Evolutionary conservation across 2,797 vertebrate genomes (phyloP).

Genomic region (Gymnothorax reevesii): DNA sequence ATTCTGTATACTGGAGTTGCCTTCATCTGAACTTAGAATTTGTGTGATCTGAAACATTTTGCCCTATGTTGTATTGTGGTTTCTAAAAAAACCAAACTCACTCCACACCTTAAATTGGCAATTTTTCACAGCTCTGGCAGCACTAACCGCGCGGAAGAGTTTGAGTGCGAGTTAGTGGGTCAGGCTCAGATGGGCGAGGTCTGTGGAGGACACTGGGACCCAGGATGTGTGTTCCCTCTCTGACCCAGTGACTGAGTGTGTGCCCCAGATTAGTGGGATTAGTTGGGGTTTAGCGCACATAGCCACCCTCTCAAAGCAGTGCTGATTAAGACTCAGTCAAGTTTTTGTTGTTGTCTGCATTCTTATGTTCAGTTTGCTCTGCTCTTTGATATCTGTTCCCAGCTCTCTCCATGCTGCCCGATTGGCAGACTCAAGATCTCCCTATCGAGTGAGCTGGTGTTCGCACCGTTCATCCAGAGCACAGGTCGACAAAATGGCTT

Average conservation of each 20-base stretch:
- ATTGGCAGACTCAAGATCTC: not conserved
- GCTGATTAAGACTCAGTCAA: constrained; percentile 49
- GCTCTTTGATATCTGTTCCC: not conserved
- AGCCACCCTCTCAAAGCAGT: constrained; percentile 49
- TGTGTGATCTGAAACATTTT: too few relatives aligned
- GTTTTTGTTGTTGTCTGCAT: constrained; percentile 44
- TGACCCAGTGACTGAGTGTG: constrained; percentile 63
- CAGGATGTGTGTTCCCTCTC: constrained; percentile 22
- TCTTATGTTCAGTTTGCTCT: constrained; percentile 34
- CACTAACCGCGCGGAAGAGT: too few relatives aligned
- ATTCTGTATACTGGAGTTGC: too few relatives aligned
- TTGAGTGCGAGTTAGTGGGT: not conserved
- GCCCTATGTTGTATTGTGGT: too few relatives aligned
- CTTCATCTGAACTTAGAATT: too few relatives aligned
- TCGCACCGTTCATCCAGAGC: not conserved
- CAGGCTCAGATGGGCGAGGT: not conserved
- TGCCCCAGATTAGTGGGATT: constrained; percentile 70
- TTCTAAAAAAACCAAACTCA: too few relatives aligned
- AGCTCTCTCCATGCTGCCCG: not conserved
- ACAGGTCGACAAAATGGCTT: not conserved
- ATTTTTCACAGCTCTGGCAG: too few relatives aligned
- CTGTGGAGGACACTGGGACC: constrained; percentile 25
- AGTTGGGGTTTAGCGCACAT: constrained; percentile 49
- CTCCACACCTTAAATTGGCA: too few relatives aligned
- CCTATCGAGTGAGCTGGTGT: not conserved